phyloP scores from a whole-genome alignment of 2,797 vertebrate genomes.

The Melanotaenia trifasciata region DNA sequence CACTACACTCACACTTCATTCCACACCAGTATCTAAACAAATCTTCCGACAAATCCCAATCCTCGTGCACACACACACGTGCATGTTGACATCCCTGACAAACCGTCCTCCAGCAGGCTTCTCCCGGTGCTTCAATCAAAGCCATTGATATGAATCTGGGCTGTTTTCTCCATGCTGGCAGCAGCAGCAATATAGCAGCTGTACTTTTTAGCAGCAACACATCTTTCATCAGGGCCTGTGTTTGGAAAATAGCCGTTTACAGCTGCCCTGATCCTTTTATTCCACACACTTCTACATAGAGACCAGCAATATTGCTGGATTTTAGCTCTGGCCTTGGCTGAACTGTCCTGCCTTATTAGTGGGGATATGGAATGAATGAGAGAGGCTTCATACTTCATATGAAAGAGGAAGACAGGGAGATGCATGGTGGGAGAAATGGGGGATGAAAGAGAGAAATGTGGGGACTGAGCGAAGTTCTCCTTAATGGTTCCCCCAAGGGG shows the following conservation, averaged over 20 bases:
- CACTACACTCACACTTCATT: conserved; percentile 45
- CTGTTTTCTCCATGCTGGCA: conserved; percentile 59
- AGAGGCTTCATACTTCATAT: conserved; percentile 68
- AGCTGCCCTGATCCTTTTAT: conserved; percentile 33
- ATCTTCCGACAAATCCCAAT: conserved; percentile 57
- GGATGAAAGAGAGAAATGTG: conserved; percentile 56
- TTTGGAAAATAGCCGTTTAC: conserved; percentile 67
- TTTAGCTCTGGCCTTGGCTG: conserved; percentile 73
- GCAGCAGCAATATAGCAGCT: conserved; percentile 62
- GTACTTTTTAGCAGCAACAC: conserved; percentile 68
- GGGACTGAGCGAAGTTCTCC: conserved; percentile 69
- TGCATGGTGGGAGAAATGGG: conserved; percentile 39
- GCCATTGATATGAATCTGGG: conserved; percentile 74
- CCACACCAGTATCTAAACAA: conserved; percentile 68
- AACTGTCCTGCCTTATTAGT: conserved; percentile 73
- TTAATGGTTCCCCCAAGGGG: conserved; percentile 79
- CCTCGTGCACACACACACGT: conserved; percentile 39
- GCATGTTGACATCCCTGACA: conserved; percentile 69
- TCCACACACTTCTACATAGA: conserved; percentile 63
- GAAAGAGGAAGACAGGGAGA: conserved; percentile 54
- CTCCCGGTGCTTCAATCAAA: conserved; percentile 73
- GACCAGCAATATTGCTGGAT: conserved; percentile 59
- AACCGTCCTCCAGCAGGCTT: conserved; percentile 63
- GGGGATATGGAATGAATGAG: conserved; percentile 68
- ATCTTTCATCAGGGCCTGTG: conserved; percentile 65